These are phyloP conservation scores for Drosophila glabriapex DNA, from an alignment of 2,888 invertebrate species.

Conservation along the genomic window DNA sequence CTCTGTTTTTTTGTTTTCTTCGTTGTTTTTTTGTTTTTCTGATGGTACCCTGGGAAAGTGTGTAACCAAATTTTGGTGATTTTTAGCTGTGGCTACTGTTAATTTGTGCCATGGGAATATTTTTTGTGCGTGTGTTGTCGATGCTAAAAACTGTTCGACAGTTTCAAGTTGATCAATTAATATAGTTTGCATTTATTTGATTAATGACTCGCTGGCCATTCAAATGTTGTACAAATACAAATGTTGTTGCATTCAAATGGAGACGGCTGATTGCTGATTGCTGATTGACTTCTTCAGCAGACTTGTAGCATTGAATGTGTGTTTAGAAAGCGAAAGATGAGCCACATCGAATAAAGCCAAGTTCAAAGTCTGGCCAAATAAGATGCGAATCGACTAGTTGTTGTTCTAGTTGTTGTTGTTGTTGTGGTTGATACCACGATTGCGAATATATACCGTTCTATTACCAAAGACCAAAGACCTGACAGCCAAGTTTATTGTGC, in stretches of 20 bases:
- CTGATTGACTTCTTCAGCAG: neutral
- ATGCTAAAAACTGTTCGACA: constrained; percentile 30
- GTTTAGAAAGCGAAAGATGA: constrained; percentile 46
- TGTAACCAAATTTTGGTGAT: constrained; percentile 29
- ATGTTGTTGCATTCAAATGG: constrained; percentile 8
- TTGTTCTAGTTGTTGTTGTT: neutral
- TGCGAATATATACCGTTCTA: constrained; percentile 14
- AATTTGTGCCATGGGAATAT: constrained; percentile 76
- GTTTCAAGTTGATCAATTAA: constrained; percentile 38
- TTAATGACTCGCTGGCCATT: constrained; percentile 34
- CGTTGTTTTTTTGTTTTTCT: constrained; percentile 33
- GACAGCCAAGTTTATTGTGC: constrained; percentile 47
- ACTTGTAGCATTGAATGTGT: constrained; percentile 7
- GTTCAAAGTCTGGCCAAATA: constrained; percentile 27
- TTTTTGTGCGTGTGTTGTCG: constrained; percentile 11
- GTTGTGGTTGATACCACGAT: neutral
- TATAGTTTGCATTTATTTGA: constrained; percentile 31
- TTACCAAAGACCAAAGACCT: constrained; percentile 25
- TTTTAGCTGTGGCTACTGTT: constrained; percentile 64
- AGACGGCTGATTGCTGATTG: constrained; percentile 2
- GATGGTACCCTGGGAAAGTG: constrained; percentile 66
- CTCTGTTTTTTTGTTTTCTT: constrained; percentile 1
- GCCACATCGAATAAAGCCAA: constrained; percentile 14
- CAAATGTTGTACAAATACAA: constrained; percentile 19
- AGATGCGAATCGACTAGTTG: neutral